Percentiles rank a stretch among this genome's conserved stretches.
These are phyloP conservation scores for Bubo scandiacus DNA, from an alignment of 2,113 vertebrate species.

Conservation along the genomic window DNA sequence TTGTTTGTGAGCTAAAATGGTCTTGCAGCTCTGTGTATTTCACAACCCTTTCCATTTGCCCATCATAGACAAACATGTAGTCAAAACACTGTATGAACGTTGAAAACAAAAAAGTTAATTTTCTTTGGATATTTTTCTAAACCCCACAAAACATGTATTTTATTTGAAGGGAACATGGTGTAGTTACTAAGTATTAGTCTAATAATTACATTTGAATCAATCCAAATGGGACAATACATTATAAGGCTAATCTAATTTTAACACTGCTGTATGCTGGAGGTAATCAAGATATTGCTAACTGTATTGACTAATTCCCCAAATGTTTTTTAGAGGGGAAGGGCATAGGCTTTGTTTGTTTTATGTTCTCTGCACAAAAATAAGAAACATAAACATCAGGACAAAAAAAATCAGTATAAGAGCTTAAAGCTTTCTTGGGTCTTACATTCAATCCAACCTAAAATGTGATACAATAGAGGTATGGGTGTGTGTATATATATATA, in stretches of 20 bases:
- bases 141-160: background rate
- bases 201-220: background rate
- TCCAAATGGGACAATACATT: background rate
- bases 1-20: background rate
- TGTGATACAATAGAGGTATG: rapidly evolving
- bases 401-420: background rate
- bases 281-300: background rate
- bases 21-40: background rate
- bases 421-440: background rate
- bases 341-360: background rate
- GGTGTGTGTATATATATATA: background rate
- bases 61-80: background rate
- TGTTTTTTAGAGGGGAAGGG: background rate
- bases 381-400: background rate
- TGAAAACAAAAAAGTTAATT: background rate
- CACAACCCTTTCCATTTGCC: background rate
- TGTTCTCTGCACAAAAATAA: background rate
- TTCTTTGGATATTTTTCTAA: background rate
- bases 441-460: background rate
- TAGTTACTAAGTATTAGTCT: background rate
- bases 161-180: background rate
- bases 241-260: background rate
- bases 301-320: background rate
- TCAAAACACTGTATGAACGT: background rate
- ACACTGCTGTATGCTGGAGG: background rate